Evolutionary conservation across 2,113 vertebrate genomes (phyloP), one percentile per base, ranked within the genome.

Genomic region (Ciconia maguari): DNA sequence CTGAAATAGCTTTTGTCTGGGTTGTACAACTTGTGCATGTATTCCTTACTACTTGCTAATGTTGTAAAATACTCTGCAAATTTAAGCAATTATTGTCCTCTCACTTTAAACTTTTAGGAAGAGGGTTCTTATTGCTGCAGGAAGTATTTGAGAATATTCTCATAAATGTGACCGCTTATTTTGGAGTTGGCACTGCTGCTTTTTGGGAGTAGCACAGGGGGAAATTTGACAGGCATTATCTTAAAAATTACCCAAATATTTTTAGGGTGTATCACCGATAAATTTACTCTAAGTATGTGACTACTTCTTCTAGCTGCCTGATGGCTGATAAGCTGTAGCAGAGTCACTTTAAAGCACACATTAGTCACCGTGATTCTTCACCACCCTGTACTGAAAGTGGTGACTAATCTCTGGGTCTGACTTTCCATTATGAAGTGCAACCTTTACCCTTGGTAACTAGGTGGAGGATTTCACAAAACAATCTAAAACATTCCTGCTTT

Each of bases 341-440:
- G 52, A 76, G 60, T 70, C 87, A 66, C 66, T 80, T 90, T 62
- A 85, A 87, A 96, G 66, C 70, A 87, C 34, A 38, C 61, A 83
- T 97, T 87, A 97, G 79, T 97, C 94, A 97, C 64, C 16, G 38
- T 10, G 41, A 60, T 79, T 94, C 38, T 38, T 88, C 69, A 54
- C 68, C 1, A 0, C 89, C 72, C 69, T 96, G 61, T 52, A 15
- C 84, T 49, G 78, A 84, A 88, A 91, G 60, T 68, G 34, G 58
- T 97, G 95, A 97, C 83, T 96, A 90, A 96, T 83, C 84, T 62
- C 52, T 60, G 11, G 29, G n/a, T 60, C 83, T 94, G 65, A 74
- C 89, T 90, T 66, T 75, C 66, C 79, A 36, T 83, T 77, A 52
- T 18, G n/a, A 89, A 88, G n/a, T 13, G 13, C 21, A 92, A 58